Percentiles rank a stretch among this genome's conserved stretches.
These are phyloP conservation scores for Crocuta crocuta DNA, from an alignment of 2,113 vertebrate species.

Conservation along the genomic window DNA sequence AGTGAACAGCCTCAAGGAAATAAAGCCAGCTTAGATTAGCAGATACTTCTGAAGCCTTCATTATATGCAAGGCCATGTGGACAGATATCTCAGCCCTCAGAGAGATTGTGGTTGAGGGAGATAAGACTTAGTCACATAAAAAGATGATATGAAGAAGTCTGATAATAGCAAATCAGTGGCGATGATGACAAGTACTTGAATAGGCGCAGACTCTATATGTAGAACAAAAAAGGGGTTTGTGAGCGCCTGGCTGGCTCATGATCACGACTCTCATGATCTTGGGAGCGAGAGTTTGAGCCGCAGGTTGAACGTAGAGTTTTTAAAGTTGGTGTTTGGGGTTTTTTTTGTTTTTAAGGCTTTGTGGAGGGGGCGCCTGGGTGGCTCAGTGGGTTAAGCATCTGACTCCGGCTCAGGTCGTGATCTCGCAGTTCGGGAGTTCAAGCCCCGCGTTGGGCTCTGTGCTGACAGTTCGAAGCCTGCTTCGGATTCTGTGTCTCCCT, in stretches of 20 bases:
- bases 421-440: too few relatives aligned
- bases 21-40: slow-evolving; percentile 34
- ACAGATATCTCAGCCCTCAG: background rate
- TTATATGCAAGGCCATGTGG: background rate
- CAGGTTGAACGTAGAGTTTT: background rate
- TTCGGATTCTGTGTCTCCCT: too few relatives aligned
- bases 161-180: slow-evolving; percentile 26
- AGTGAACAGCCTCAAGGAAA: background rate
- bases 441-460: too few relatives aligned
- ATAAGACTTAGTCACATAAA: slow-evolving; percentile 15
- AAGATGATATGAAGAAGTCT: background rate
- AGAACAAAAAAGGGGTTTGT: background rate
- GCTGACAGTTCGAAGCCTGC: too few relatives aligned
- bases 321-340: background rate
- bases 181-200: background rate
- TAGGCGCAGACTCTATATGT: background rate
- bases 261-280: background rate
- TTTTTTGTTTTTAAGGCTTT: background rate
- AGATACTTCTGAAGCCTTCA: background rate
- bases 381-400: too few relatives aligned
- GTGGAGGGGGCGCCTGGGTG: background rate
- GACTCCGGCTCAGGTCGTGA: too few relatives aligned
- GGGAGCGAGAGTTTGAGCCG: background rate
- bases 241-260: background rate
- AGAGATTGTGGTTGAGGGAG: slow-evolving; percentile 21